These are phyloP conservation scores for Calliphora vomitoria DNA, from an alignment of 2,888 invertebrate genomes.

Conservation along the genomic window DNA sequence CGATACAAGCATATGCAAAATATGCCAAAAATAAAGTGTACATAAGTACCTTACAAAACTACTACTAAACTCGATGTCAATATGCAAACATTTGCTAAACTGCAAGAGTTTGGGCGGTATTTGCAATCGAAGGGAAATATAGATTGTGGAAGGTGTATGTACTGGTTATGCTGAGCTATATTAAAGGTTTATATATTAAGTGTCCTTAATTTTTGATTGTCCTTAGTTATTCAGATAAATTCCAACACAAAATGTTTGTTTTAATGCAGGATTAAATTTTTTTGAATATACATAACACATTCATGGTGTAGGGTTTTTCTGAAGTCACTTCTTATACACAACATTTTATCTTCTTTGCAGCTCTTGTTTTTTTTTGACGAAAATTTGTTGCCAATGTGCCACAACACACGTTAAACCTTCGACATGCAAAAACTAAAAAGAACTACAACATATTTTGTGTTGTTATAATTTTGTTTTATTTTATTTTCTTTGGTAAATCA, in stretches of 20 bases:
- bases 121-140: background rate
- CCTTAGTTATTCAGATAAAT: too few relatives aligned
- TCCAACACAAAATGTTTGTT: too few relatives aligned
- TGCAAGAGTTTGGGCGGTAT: background rate
- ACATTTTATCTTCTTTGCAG: background rate
- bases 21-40: slow-evolving; percentile 53
- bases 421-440: slow-evolving; percentile 49
- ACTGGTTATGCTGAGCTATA: too few relatives aligned
- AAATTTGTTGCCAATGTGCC: slow-evolving; percentile 66
- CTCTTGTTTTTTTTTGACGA: slow-evolving; percentile 24
- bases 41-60: slow-evolving; percentile 64
- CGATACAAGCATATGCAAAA: slow-evolving; percentile 11
- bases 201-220: too few relatives aligned
- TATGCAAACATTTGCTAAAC: slow-evolving; percentile 50
- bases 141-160: background rate
- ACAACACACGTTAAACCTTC: slow-evolving; percentile 67
- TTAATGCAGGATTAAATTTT: too few relatives aligned
- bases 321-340: background rate
- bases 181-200: too few relatives aligned
- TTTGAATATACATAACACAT: background rate
- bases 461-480: slow-evolving; percentile 49
- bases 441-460: slow-evolving; percentile 53
- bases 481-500: slow-evolving; percentile 60
- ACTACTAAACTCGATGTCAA: slow-evolving; percentile 60
- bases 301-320: background rate